Base-by-base conservation (phyloP, 2,888 invertebrate species). In the Andrena haemorrhoa region DNA sequence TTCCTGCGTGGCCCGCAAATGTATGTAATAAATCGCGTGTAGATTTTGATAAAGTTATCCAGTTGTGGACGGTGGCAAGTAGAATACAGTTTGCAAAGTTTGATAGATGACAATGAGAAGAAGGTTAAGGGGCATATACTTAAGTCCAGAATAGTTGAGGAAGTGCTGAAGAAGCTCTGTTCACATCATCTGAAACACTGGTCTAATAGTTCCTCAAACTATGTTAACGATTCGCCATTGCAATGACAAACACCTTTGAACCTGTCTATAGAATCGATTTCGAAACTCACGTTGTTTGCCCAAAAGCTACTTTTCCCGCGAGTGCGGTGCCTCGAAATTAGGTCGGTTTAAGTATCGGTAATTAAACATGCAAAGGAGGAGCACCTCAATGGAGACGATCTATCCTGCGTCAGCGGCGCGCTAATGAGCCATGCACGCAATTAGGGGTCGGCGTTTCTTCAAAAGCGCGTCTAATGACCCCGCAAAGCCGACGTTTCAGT, bases 371-470 rank as follows among this genome's bases (percentile, higher is more conserved):
- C 33, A 47, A 35, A 10, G 63, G 49, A 72, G 47, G 63, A 79
- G 58, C 35, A 31, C 47, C 33, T 58, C 72, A 72, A 72, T 72
- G 23, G 41, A n/a, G 41, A 49, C 73, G 79, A 65, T 72, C 47
- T 58, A 58, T 80, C 29, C 23, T 49, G 60, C 23, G 31, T 35
- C 68, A 20, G 41, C 58, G 23, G 41, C 41, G 10, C 51, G 64
- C 73, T 82, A 82, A 82, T 82, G 69, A 76, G 35, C 65, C 60
- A 47, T 82, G 82, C 49, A 23, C 26, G 82, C 82, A 82, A 82
- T 82, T 82, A 82, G 76, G 56, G 49, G 16, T n/a, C 29, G 53
- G n/a, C 61, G 82, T 63, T 76, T 65, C 69, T 76, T 82, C 72
- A 72, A 82, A 82, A 70, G 72, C 60, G n/a, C 60, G 51, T n/a